phyloP scores from a whole-genome alignment of 2,113 vertebrate species.

The Tapirus terrestris region DNA sequence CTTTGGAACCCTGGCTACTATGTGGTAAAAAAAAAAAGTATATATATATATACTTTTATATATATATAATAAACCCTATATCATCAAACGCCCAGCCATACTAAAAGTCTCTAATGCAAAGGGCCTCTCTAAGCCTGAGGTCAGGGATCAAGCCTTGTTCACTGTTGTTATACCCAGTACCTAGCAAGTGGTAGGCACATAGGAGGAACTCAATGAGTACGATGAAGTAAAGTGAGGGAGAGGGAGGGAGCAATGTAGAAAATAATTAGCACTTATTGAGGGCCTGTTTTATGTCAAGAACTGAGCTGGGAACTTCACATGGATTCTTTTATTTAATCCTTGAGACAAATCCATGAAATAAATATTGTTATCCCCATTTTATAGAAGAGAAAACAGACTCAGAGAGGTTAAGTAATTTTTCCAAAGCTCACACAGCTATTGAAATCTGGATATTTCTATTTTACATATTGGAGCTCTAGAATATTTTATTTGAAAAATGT shows the following conservation, averaged over 20 bases:
- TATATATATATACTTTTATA: too few relatives aligned
- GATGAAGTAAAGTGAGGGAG: not conserved
- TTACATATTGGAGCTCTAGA: not conserved
- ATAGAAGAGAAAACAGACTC: not conserved
- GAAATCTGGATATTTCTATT: not conserved
- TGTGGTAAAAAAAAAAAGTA: not conserved
- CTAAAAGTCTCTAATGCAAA: not conserved
- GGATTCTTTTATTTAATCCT: not conserved
- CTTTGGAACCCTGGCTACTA: not conserved
- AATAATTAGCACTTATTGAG: not conserved
- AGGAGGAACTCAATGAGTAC: not conserved
- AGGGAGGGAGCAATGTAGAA: not conserved
- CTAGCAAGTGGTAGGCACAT: not conserved
- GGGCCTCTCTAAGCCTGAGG: not conserved
- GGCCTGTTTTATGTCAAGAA: not conserved
- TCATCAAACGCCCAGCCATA: not conserved
- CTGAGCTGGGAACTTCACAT: not conserved
- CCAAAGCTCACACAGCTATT: not conserved
- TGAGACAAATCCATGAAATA: not conserved
- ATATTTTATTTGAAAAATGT: slow-evolving; percentile 39
- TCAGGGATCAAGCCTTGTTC: not conserved
- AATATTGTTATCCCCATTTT: not conserved
- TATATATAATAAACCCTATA: not conserved
- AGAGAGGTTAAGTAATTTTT: not conserved
- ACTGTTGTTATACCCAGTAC: too few relatives aligned